Evolutionary conservation across 2,888 invertebrate genomes (phyloP), one percentile per base, ranked within the genome.

Genomic region (Chloromyia formosa): DNA sequence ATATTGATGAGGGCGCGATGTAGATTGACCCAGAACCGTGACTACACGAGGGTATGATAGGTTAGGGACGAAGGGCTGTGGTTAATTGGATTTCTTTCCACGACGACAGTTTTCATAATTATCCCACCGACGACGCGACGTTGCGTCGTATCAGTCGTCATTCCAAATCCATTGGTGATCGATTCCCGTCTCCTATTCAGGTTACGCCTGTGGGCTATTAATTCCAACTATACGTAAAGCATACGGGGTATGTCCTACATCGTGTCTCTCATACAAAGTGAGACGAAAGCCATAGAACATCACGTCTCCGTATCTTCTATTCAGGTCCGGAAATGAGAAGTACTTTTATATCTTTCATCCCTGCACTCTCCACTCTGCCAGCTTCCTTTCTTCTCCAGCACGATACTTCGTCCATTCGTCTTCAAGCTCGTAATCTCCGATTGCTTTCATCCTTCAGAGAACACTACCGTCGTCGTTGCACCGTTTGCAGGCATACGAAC

Each of bases 291-390:
- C 62, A 66, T 73, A 60, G 62, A 40, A 64, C 69, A 74, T 69
- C 73, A 73, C 73, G 74, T 62, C 54, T 64, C 69, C 61, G 69
- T 74, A 75, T 69, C 27, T 4, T 35, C 75, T 75, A 74, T 74
- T 68, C 75, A 68, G 68, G 54, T n/a, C 68, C 69, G 75, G 75
- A 75, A 73, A 75, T 74, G 74, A 74, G 40, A 40, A 72, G 22
- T 20, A 22, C 66, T 68, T 35, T 14, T 68, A 64, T 49, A 18
- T 49, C 23, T n/a, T 18, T 18, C 49, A 12, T 45, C 66, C 53
- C 23, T 16, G 42, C 16, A 3, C 18, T 2, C 18, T 22, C 18
- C 20, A 10, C 56, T 18, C 10, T 22, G 10, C 18, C 18, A 56
- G 56, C 10, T 22, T 56, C 4, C 27, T 35, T 35, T 35, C 27